Conservation (phyloP, 2,113 vertebrate species). For the Apaloderma vittatum region DNA sequence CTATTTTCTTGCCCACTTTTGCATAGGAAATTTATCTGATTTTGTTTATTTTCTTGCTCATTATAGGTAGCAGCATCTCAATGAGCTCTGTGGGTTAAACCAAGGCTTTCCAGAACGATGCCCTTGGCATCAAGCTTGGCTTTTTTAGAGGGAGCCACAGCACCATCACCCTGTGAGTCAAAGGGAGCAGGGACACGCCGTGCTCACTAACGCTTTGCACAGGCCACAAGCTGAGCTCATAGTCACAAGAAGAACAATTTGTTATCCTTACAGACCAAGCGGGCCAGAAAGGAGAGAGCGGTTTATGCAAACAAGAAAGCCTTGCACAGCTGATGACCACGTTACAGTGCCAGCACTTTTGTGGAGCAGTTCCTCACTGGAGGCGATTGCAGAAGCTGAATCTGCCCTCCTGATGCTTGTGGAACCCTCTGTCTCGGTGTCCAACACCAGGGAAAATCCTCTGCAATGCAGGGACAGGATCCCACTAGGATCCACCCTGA, state of each 20-base stretch:
- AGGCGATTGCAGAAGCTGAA: background rate
- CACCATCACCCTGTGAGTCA: background rate
- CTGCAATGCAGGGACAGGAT: background rate
- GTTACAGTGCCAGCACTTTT: background rate
- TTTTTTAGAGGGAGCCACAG: background rate
- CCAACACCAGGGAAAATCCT: background rate
- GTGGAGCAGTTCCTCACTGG: background rate
- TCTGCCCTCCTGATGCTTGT: background rate
- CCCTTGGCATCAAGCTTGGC: background rate
- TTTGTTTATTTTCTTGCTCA: background rate
- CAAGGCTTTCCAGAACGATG: background rate
- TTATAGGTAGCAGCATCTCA: background rate
- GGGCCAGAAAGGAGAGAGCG: background rate
- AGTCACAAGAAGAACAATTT: background rate
- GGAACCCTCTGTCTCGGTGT: accelerated
- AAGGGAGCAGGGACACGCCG: background rate
- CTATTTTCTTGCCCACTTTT: background rate
- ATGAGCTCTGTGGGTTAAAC: background rate
- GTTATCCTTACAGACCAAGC: background rate
- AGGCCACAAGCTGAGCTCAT: background rate
- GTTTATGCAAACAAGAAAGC: background rate
- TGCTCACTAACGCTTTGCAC: background rate
- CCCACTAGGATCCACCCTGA: background rate
- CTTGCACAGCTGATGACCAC: accelerated
- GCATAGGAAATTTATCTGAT: background rate